Base-by-base conservation (phyloP, 2,113 vertebrate species). In the Vimba vimba region DNA sequence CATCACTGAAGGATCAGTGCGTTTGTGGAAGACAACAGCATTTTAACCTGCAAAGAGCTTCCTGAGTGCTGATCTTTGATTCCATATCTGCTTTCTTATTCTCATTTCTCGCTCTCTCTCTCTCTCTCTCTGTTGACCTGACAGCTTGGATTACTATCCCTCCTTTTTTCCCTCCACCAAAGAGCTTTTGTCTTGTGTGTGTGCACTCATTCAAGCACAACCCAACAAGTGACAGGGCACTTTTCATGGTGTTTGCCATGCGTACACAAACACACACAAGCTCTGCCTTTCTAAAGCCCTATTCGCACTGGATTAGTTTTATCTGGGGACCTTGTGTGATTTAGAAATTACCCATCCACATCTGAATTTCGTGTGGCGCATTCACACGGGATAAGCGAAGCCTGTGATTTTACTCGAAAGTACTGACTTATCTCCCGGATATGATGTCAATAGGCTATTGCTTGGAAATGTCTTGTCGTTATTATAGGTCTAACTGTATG, bases 1-100 rank as follows among this genome's bases (percentile, higher is more conserved):
- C 55, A 66, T 88, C 89, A 84, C 88, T 83, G 82, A 84, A 84
- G 85, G 79, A 84, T 59, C 78, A 15, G 55, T 57, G 55, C 6
- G 55, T 8, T 57, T 21, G 55, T 57, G 55, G n/a, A 78, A 19
- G 23, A 43, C 68, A 4, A 23, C 43, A 71, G 68, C 68, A 71
- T 71, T 69, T 69, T 21, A 69, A 69, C 17, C 8, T 36, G 50
- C 17, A 39, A 27, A 39, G 59, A 60, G 23, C 47, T 73, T 43
- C 83, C 83, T 73, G 83, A 64, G 39, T 77, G 57, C n/a, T 82
- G 47, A 30, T 66, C 64, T 88, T 50, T 74, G 21, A 74, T 43
- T 74, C 66, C n/a, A 43, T 74, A 71, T 57, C 59, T 83, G 45
- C 66, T 27, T 83, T 27, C 23, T 69, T 82, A 33, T 66, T 81